Evolutionary conservation across 2,888 invertebrate species (phyloP).

Genomic region (Azorinus chamasolen): DNA sequence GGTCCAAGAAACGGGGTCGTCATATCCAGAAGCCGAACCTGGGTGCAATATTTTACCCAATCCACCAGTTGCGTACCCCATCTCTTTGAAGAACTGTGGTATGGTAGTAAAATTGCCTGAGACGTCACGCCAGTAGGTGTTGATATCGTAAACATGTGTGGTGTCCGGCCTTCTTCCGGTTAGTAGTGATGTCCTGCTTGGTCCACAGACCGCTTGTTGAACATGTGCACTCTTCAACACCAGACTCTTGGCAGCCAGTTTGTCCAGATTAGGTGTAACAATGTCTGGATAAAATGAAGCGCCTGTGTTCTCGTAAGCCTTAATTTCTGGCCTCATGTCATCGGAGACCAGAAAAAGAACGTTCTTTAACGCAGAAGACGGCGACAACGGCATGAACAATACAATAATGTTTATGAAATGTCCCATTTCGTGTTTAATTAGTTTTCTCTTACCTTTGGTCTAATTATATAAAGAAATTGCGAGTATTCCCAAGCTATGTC

Average conservation of each 20-base stretch:
- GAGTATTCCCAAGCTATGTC: too few relatives aligned
- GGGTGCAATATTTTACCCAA: slow-evolving; percentile 59
- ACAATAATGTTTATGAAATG: too few relatives aligned
- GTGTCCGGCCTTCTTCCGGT: slow-evolving; percentile 68
- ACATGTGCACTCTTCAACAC: slow-evolving; percentile 37
- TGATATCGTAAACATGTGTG: slow-evolving; percentile 55
- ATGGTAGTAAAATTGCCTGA: slow-evolving; percentile 64
- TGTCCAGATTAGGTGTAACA: slow-evolving; percentile 91
- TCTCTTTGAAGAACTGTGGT: slow-evolving; percentile 35
- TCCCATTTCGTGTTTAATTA: too few relatives aligned
- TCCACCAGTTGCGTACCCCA: slow-evolving; percentile 9
- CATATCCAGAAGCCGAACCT: slow-evolving; percentile 16
- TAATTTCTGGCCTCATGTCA: slow-evolving; percentile 60
- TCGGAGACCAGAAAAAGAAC: slow-evolving; percentile 58
- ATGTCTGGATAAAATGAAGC: slow-evolving; percentile 87
- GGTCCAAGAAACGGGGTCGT: slow-evolving; percentile 72
- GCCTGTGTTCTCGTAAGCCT: slow-evolving; percentile 40
- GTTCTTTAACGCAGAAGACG: slow-evolving; percentile 26
- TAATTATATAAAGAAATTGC: too few relatives aligned
- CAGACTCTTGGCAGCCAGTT: slow-evolving; percentile 87
- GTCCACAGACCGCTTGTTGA: slow-evolving; percentile 33
- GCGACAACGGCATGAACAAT: too few relatives aligned
- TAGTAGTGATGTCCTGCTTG: slow-evolving; percentile 57
- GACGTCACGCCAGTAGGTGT: slow-evolving; percentile 47
- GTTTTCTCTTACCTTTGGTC: too few relatives aligned